phyloP scores from a whole-genome alignment of 2,888 invertebrate species.

The Phlogophora meticulosa region DNA sequence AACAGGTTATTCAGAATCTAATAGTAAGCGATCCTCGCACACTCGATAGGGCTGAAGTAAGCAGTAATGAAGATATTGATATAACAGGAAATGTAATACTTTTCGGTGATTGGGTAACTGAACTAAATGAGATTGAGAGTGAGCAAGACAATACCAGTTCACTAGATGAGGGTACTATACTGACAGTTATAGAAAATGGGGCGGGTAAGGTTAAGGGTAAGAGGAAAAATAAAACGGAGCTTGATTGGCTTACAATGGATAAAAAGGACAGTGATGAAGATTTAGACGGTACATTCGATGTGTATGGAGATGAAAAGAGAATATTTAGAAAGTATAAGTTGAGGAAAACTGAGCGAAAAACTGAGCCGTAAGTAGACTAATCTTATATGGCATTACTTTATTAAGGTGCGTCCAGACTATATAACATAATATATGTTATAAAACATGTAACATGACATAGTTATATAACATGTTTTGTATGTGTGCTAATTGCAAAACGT shows the following conservation, averaged over 20 bases:
- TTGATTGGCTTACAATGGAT: constrained; percentile 21
- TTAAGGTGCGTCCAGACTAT: too few species aligned
- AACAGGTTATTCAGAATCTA: neutral
- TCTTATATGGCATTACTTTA: too few species aligned
- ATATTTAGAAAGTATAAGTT: constrained; percentile 42
- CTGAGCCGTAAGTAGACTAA: constrained; percentile 40
- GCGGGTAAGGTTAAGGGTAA: constrained; percentile 1
- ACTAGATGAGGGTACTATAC: neutral
- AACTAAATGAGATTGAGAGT: neutral
- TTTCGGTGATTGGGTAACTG: constrained; percentile 3
- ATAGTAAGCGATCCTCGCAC: neutral
- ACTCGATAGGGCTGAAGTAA: neutral
- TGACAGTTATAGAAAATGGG: too few species aligned
- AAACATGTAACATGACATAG: too few species aligned
- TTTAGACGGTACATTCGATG: constrained; percentile 13
- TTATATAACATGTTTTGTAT: too few species aligned
- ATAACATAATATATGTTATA: too few species aligned
- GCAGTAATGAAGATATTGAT: neutral
- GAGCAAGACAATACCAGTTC: neutral
- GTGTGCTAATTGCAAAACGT: too few species aligned
- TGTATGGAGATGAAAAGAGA: constrained; percentile 24
- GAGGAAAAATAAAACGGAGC: constrained; percentile 27
- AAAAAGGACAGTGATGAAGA: neutral
- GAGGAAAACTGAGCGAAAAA: constrained; percentile 19
- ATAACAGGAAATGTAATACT: neutral